These are phyloP conservation scores for Enteromius anoplus DNA, from an alignment of 2,797 vertebrate species.

Conservation along the genomic window DNA sequence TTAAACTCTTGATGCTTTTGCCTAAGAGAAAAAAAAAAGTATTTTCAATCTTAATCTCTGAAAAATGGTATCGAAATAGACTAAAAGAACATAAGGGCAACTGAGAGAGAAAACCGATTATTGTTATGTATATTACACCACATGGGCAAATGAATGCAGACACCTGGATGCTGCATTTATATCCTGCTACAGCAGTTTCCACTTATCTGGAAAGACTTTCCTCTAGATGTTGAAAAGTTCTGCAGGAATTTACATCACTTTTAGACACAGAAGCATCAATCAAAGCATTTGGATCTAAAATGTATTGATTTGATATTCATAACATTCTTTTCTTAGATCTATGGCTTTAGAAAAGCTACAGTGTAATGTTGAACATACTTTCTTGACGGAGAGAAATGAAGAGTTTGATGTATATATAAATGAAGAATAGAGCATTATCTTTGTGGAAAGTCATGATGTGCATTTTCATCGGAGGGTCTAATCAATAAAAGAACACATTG, in stretches of 20 bases:
- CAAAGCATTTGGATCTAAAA: background rate
- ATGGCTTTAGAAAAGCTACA: background rate
- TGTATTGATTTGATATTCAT: background rate
- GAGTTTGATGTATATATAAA: background rate
- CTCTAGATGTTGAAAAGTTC: background rate
- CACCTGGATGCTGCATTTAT: background rate
- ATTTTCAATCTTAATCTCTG: constrained; percentile 39
- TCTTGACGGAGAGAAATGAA: background rate
- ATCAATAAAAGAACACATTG: background rate
- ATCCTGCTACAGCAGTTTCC: background rate
- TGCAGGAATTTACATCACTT: background rate
- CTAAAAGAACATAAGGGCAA: constrained; percentile 1
- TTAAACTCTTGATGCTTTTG: constrained; percentile 35
- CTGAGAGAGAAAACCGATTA: background rate
- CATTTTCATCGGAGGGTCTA: background rate
- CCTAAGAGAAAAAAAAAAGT: background rate
- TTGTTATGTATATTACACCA: background rate
- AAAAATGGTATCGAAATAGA: constrained; percentile 10
- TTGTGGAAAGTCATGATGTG: background rate
- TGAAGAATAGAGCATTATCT: background rate
- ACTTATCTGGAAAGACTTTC: background rate
- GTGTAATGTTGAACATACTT: background rate
- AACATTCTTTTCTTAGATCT: background rate
- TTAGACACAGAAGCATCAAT: background rate
- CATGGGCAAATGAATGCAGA: background rate